These are phyloP conservation scores for Rhabditophanes sp. DNA, from an alignment of 2,888 invertebrate species.

Conservation along the genomic window DNA sequence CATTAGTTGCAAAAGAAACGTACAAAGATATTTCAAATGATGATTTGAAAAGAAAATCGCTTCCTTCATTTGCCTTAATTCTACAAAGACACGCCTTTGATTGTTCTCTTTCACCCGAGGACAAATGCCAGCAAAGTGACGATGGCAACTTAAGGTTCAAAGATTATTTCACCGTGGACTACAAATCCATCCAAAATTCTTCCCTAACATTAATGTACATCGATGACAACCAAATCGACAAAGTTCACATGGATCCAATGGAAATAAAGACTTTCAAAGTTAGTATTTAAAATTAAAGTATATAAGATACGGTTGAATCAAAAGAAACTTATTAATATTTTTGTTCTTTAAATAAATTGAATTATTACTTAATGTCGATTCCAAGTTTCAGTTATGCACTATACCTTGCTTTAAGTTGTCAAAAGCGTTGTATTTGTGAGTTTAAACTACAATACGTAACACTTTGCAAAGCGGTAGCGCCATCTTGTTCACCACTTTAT, in stretches of 20 bases:
- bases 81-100: conserved; percentile 28
- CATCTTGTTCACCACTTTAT: too few species aligned
- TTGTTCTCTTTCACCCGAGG: too few species aligned
- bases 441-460: too few species aligned
- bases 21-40: background rate
- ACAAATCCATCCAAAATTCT: conserved; percentile 7
- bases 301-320: too few species aligned
- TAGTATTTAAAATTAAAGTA: conserved; percentile 2
- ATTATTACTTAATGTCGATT: too few species aligned
- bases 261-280: conserved; percentile 12
- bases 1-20: conserved; percentile 7
- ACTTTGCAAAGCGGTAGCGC: too few species aligned
- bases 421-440: too few species aligned
- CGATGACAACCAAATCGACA: conserved; percentile 1
- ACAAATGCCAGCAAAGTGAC: conserved; percentile 7
- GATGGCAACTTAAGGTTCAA: conserved; percentile 2
- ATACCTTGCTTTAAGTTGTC: too few species aligned
- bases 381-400: too few species aligned
- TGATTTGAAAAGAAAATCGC: conserved; percentile 4
- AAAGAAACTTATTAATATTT: too few species aligned
- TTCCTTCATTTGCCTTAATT: conserved; percentile 19
- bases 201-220: conserved; percentile 15
- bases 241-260: conserved; percentile 10
- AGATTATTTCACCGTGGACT: conserved; percentile 5
- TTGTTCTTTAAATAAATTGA: too few species aligned